Conservation (phyloP, 2,113 vertebrate species). For the Sterna hirundo region DNA sequence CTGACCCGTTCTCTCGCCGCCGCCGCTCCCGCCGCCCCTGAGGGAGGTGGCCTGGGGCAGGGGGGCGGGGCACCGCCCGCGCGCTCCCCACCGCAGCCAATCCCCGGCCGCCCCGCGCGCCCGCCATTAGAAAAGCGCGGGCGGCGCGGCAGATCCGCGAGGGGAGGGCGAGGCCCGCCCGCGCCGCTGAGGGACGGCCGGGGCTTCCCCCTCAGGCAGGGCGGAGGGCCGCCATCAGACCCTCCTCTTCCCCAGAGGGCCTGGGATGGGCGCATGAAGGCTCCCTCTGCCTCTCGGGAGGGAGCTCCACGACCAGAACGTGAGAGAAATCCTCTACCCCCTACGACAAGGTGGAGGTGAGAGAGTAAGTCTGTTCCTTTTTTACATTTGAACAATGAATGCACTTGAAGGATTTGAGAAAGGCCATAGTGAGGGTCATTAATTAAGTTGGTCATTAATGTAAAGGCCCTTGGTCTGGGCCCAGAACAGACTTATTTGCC, state of each 20-base stretch:
- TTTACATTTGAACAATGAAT: no score
- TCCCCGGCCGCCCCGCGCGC: background rate
- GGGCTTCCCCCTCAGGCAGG: no score
- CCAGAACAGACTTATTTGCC: background rate
- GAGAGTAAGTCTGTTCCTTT: no score
- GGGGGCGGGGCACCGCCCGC: background rate
- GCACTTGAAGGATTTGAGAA: background rate
- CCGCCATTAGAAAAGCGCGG: background rate
- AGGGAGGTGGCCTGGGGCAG: background rate
- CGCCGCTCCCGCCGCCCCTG: background rate
- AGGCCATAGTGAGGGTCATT: fast-evolving
- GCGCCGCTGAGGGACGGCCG: no score
- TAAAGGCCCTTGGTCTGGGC: no score
- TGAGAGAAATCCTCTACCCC: fast-evolving
- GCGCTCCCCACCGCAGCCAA: background rate
- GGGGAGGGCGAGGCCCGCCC: no score
- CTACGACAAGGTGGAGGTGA: fast-evolving
- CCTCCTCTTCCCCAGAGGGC: background rate
- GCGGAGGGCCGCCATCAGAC: background rate
- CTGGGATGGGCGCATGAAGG: fast-evolving
- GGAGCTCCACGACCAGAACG: fast-evolving
- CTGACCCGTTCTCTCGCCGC: no score
- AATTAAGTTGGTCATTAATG: background rate
- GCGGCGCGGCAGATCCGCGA: background rate
- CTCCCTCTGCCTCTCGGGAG: background rate